Conservation (phyloP, 2,113 vertebrate genomes). For the Cairina moschata region DNA sequence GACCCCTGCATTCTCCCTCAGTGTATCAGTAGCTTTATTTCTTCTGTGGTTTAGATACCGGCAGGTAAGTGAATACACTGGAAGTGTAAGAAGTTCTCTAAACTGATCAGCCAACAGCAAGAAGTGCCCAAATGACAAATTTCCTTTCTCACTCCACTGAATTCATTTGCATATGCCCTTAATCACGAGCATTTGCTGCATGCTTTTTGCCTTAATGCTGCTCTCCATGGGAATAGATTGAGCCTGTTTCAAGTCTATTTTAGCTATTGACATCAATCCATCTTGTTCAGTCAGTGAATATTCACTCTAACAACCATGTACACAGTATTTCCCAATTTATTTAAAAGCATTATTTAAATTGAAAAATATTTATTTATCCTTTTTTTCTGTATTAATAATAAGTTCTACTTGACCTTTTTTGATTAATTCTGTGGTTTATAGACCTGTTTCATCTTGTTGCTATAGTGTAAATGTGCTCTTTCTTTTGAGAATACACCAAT, state of each 20-base stretch:
- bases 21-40: neutral
- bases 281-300: neutral
- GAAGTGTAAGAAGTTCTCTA: neutral
- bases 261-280: neutral
- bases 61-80: neutral
- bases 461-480: neutral
- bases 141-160: fast-evolving
- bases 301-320: neutral
- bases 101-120: neutral
- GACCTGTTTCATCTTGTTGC: neutral
- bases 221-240: neutral
- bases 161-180: neutral
- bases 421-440: neutral
- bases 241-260: neutral
- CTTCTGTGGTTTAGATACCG: neutral
- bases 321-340: neutral
- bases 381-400: neutral
- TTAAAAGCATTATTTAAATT: neutral
- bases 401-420: neutral
- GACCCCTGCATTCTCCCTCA: neutral
- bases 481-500: neutral
- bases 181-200: neutral
- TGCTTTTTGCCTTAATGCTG: neutral
- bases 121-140: neutral
- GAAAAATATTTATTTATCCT: neutral